Conservation (phyloP, 2,888 invertebrate genomes). For the Rhorus exstirpatorius region DNA sequence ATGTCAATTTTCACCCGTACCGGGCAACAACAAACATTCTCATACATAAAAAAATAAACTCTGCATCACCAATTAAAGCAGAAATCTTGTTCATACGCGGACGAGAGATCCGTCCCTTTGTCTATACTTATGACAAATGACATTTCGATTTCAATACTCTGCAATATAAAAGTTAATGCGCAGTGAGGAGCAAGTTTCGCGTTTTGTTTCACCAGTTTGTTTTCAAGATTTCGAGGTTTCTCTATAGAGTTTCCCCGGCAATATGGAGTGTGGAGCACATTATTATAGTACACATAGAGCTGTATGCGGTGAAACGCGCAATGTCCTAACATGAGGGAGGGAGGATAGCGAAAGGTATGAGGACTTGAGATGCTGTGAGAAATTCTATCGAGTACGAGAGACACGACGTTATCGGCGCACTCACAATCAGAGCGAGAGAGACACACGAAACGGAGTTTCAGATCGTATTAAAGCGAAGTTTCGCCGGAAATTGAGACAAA, state of each 20-base stretch:
- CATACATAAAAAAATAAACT: too few relatives aligned
- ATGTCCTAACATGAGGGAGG: constrained; percentile 21
- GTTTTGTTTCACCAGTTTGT: neutral
- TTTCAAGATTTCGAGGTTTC: neutral
- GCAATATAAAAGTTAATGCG: constrained; percentile 16
- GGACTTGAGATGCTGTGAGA: constrained; percentile 29
- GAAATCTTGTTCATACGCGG: too few relatives aligned
- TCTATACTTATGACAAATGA: too few relatives aligned
- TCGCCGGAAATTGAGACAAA: constrained; percentile 70
- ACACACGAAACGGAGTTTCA: constrained; percentile 4
- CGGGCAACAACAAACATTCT: too few relatives aligned
- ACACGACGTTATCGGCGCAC: constrained; percentile 1
- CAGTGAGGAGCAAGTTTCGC: constrained; percentile 31
- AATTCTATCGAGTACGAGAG: constrained; percentile 24
- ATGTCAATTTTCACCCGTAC: too few relatives aligned
- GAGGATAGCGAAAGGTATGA: constrained; percentile 16
- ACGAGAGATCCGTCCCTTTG: too few relatives aligned
- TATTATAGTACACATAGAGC: constrained; percentile 21
- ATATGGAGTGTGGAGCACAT: constrained; percentile 21
- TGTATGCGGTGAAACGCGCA: constrained; percentile 28
- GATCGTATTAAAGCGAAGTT: constrained; percentile 47
- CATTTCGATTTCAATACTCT: constrained; percentile 23
- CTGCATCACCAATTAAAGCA: too few relatives aligned
- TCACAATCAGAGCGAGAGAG: neutral
- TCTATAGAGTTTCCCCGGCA: constrained; percentile 16